Evolutionary conservation across 1,140 invertebrate genomes (phyloP), one percentile per base, ranked within the genome.

Genomic region (Sipha flava): DNA sequence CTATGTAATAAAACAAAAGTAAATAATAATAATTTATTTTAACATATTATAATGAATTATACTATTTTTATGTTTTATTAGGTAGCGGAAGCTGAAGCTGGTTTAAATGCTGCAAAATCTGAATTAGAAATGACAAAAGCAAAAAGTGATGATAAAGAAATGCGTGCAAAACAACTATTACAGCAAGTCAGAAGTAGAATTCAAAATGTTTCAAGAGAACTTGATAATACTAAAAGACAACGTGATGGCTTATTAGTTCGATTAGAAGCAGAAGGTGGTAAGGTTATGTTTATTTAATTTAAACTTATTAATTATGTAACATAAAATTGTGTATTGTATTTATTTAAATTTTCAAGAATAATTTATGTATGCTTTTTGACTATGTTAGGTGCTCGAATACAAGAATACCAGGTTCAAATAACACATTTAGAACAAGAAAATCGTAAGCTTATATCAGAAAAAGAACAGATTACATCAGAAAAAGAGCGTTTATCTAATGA

Each of bases 381-480:
- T 9, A 9, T 75, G 1, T 75, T 40, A 77, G 73, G 14, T 37
- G 21, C 52, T 40, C 29, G 18, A 77, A n/a, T 43, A 4, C 73
- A 77, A 29, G 52, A 54, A 57, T 43, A 26, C 2, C 52, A 59
- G 59, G 45, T 23, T 37, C 34, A 77, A 40, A 77, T 77, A 0
- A 43, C 31, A 12, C 29, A 26, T 37, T 18, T 77, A 37, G 52
- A 43, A 7, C 21, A 23, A 29, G 79, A 80, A 80, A 80, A 80
- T 80, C 43, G 52, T 45, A 80, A 72, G 45, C 21, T 72, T 9
- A 47, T 21, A n/a, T 18, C 29, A 45, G 94, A 95, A 83, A 90
- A 92, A 81, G 87, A 89, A 21, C 91, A 92, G 82, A 87, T 88
- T 62, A 89, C 88, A 80, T 87, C 88, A 14, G 89, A 91, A 81